Percentiles rank a stretch among this genome's conserved stretches.
phyloP scores from a whole-genome alignment of 2,888 invertebrate species.

The Meloe dianella region DNA sequence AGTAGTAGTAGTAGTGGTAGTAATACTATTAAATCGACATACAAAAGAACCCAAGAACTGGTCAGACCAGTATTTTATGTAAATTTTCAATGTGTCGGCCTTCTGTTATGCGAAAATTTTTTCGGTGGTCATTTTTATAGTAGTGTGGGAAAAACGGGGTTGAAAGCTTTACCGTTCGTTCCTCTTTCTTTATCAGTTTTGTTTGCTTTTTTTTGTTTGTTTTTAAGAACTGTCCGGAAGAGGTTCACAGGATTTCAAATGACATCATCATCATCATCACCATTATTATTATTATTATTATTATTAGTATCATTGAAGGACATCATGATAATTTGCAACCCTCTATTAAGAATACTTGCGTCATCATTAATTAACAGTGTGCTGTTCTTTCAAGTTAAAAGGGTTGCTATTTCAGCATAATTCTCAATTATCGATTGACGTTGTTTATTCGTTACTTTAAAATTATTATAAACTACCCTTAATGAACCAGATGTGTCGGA shows the following conservation, averaged over 20 bases:
- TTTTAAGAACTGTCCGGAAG: neutral
- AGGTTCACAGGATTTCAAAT: neutral
- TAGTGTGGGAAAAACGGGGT: conserved; percentile 34
- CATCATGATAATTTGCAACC: neutral
- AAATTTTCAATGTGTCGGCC: conserved; percentile 37
- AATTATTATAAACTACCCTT: neutral
- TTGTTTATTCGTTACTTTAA: neutral
- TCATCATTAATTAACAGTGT: conserved; percentile 4
- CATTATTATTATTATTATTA: neutral
- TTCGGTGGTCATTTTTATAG: conserved; percentile 39
- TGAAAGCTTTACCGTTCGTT: neutral
- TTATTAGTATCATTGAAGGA: neutral
- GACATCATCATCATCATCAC: neutral
- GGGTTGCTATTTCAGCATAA: conserved; percentile 1
- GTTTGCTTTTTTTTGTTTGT: neutral
- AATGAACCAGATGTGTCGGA: neutral
- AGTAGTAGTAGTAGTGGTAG: too few species aligned
- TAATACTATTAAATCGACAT: neutral
- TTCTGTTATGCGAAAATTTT: conserved; percentile 25
- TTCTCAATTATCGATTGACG: neutral
- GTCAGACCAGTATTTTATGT: conserved; percentile 56
- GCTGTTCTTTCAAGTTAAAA: conserved; percentile 1
- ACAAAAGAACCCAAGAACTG: conserved; percentile 47
- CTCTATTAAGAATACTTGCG: neutral
- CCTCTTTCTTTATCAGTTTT: too few species aligned